Percentiles rank a stretch among this genome's conserved stretches.
Evolutionary conservation across 2,113 vertebrate genomes (phyloP).

Genomic region (Papio anubis): DNA sequence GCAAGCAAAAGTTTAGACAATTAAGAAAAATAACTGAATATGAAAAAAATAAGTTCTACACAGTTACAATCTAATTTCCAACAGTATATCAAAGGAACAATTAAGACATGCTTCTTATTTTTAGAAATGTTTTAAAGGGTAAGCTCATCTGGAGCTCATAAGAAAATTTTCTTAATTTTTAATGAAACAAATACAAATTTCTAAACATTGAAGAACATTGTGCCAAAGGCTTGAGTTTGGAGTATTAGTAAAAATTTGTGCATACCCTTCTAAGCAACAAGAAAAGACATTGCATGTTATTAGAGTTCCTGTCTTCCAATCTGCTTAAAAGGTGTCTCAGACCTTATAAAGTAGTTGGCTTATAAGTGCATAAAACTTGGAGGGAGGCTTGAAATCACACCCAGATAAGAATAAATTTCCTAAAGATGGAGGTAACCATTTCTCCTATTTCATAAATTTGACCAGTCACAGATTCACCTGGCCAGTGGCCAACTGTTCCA

Average conservation of each 20-base stretch:
- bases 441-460: background rate
- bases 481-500: background rate
- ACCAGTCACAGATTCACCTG: background rate
- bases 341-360: background rate
- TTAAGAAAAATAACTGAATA: background rate
- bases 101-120: background rate
- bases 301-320: background rate
- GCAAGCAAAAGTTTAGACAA: constrained; percentile 25
- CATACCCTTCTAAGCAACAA: background rate
- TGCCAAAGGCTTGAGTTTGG: background rate
- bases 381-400: background rate
- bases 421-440: background rate
- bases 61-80: background rate
- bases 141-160: background rate
- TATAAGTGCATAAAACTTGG: background rate
- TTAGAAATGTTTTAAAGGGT: background rate
- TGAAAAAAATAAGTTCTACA: constrained; percentile 38
- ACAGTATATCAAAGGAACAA: background rate
- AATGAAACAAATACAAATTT: constrained; percentile 36
- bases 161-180: constrained; percentile 15
- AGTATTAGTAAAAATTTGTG: background rate
- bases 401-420: background rate
- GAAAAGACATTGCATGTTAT: background rate
- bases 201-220: background rate
- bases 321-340: background rate